Percentiles rank a stretch among this genome's conserved stretches.
Evolutionary conservation across 2,888 invertebrate species (phyloP).

Genomic region (Drosophila villosipedis): DNA sequence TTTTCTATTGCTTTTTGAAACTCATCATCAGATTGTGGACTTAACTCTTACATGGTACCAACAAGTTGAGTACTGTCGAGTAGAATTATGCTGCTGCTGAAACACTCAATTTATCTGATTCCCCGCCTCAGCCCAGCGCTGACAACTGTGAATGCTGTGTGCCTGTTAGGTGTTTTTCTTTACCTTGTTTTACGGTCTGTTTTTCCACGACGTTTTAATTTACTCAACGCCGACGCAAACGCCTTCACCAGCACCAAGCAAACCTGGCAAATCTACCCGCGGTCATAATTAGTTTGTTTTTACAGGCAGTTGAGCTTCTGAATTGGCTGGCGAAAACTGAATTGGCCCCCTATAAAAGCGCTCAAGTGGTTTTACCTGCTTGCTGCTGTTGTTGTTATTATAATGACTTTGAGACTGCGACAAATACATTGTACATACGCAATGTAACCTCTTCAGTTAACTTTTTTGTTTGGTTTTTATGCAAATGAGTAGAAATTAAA

Average conservation of each 20-base stretch:
- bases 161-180: constrained; percentile 22
- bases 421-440: constrained; percentile 66
- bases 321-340: constrained; percentile 57
- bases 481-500: constrained; percentile 4
- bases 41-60: constrained; percentile 2
- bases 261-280: constrained; percentile 52
- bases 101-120: constrained; percentile 31
- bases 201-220: constrained; percentile 66
- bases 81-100: constrained; percentile 3
- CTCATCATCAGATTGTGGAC: neutral
- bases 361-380: constrained; percentile 42
- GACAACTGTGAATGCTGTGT: constrained; percentile 18
- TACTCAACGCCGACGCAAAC: constrained; percentile 50
- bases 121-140: neutral
- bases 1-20: too few relatives aligned
- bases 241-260: constrained; percentile 14
- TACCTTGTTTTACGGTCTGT: constrained; percentile 54
- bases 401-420: constrained; percentile 23
- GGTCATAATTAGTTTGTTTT: constrained; percentile 79
- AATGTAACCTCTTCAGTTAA: constrained; percentile 17
- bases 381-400: neutral
- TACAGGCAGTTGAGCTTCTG: constrained; percentile 70
- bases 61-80: neutral
- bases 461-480: neutral
- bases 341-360: constrained; percentile 44